These are phyloP conservation scores for Ptiloglossa arizonensis DNA, from an alignment of 1,140 invertebrate genomes.

Conservation along the genomic window DNA sequence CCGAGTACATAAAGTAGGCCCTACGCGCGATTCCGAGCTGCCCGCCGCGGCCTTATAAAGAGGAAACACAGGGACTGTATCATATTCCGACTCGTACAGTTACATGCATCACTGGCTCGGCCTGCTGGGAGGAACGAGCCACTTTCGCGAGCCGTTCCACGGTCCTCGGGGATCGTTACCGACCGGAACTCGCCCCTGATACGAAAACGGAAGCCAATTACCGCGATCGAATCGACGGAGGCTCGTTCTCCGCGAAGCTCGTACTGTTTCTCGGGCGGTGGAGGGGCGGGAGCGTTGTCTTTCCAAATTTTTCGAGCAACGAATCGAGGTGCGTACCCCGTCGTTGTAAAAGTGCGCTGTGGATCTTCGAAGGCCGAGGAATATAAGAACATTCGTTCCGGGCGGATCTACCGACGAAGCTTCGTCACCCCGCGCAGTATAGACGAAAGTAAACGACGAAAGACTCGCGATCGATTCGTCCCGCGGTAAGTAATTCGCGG, in stretches of 20 bases:
- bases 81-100: constrained; percentile 46
- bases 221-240: background rate
- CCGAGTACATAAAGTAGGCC: constrained; percentile 30
- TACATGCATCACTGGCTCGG: constrained; percentile 40
- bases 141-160: constrained; percentile 7
- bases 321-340: too few species aligned
- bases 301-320: too few species aligned
- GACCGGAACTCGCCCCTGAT: background rate
- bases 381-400: too few species aligned
- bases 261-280: too few species aligned
- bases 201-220: background rate
- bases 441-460: too few species aligned
- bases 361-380: too few species aligned
- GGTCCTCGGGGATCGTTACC: background rate
- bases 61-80: constrained; percentile 41
- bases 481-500: too few species aligned
- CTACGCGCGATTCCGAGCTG: background rate
- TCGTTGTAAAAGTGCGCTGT: too few species aligned
- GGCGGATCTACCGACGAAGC: too few species aligned
- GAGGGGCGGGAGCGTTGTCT: too few species aligned
- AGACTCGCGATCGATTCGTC: too few species aligned
- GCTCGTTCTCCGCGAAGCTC: background rate
- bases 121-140: background rate
- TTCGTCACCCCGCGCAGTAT: too few species aligned
- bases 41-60: constrained; percentile 25